Evolutionary conservation across 2,797 vertebrate species (phyloP).

Genomic region (Stomatorhinus walkeri): DNA sequence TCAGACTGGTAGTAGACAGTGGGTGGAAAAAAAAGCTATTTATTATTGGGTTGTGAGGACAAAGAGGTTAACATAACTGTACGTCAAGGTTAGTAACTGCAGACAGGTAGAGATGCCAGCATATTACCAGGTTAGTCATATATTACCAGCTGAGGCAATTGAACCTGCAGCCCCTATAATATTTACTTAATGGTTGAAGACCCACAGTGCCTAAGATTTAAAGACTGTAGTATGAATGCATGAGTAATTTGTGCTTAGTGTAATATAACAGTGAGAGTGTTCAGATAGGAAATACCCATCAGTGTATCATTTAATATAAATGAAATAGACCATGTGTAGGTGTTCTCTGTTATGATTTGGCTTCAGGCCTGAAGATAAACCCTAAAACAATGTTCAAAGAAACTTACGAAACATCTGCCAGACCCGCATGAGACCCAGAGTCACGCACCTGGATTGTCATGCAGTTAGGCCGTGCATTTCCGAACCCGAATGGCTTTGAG

Average conservation of each 20-base stretch:
- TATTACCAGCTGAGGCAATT: background rate
- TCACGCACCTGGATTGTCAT: background rate
- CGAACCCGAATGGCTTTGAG: background rate
- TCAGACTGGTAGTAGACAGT: background rate
- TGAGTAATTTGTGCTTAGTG: background rate
- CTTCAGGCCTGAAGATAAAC: background rate
- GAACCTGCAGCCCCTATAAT: conserved; percentile 35
- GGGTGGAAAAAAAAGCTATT: background rate
- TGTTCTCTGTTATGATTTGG: background rate
- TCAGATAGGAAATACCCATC: background rate
- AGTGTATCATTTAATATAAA: background rate
- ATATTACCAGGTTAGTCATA: background rate
- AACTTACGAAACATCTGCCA: background rate
- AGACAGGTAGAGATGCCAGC: background rate
- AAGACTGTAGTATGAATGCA: conserved; percentile 33
- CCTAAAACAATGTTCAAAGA: background rate
- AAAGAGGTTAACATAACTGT: background rate
- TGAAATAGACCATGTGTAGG: background rate
- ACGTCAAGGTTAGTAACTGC: background rate
- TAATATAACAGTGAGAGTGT: background rate
- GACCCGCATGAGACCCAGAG: background rate
- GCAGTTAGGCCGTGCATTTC: background rate
- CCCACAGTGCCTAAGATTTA: conserved; percentile 45
- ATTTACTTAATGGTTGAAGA: conserved; percentile 30
- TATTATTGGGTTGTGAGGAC: background rate